Percentiles rank a stretch among this genome's conserved stretches.
phyloP scores from a whole-genome alignment of 64 coral and sea anemone species.

The Pocillopora verrucosa region DNA sequence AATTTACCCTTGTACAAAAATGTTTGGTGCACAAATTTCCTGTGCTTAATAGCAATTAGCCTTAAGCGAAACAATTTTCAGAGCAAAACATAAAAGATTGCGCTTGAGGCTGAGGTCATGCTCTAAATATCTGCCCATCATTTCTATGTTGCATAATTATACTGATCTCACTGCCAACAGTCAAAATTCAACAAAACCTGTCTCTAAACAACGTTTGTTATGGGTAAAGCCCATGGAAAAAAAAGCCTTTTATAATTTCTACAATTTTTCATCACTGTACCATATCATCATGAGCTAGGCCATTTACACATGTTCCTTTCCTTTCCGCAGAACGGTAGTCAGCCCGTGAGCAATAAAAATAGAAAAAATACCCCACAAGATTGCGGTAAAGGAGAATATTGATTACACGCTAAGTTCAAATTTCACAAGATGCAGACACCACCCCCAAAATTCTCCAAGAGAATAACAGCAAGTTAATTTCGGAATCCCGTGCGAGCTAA shows the following conservation, averaged over 20 bases:
- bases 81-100: not conserved
- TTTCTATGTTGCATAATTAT: not conserved
- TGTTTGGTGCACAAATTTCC: not conserved
- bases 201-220: not conserved
- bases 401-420: slow-evolving; percentile 32
- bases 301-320: not conserved
- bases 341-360: not conserved
- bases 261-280: not conserved
- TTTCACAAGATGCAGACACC: slow-evolving; percentile 35
- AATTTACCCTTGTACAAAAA: not conserved
- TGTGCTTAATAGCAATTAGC: not conserved
- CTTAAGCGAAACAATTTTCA: not conserved
- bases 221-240: not conserved
- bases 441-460: slow-evolving; percentile 4
- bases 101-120: too few relatives aligned
- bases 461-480: not conserved
- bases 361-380: not conserved
- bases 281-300: too few relatives aligned
- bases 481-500: not conserved
- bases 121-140: slow-evolving; percentile 8
- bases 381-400: not conserved
- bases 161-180: not conserved
- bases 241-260: not conserved
- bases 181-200: slow-evolving; percentile 24
- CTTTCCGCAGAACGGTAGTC: not conserved